Conservation (phyloP, 2,888 invertebrate genomes). For the Merodon equestris region DNA sequence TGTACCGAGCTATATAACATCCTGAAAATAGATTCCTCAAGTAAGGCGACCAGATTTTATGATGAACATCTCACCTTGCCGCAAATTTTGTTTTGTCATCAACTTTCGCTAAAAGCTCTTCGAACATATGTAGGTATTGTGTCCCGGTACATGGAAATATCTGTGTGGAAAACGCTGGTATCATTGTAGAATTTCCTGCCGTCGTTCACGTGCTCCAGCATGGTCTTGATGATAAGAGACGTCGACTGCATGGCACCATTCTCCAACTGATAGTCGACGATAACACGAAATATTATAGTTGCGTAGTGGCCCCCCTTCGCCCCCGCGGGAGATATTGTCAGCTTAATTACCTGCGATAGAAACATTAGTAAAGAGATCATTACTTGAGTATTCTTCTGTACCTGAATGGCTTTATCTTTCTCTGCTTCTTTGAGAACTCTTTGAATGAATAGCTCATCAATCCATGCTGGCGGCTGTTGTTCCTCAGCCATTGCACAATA, state of each 20-base stretch:
- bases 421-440: not conserved
- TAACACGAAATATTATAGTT: slow-evolving; percentile 70
- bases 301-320: slow-evolving; percentile 70
- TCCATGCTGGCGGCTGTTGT: slow-evolving; percentile 69
- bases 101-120: slow-evolving; percentile 42
- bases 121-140: slow-evolving; percentile 67
- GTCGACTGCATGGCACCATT: not conserved
- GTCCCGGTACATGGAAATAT: slow-evolving; percentile 64
- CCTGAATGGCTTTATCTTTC: slow-evolving; percentile 1
- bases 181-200: slow-evolving; percentile 49
- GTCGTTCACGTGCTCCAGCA: slow-evolving; percentile 48
- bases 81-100: slow-evolving; percentile 61
- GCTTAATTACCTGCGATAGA: slow-evolving; percentile 5
- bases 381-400: not conserved
- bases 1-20: slow-evolving; percentile 16
- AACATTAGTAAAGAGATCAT: not conserved
- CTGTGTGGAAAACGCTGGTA: slow-evolving; percentile 59
- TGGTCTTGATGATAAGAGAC: slow-evolving; percentile 64
- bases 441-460: slow-evolving; percentile 65
- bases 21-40: slow-evolving; percentile 5
- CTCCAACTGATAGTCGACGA: slow-evolving; percentile 1
- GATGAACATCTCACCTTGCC: slow-evolving; percentile 55
- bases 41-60: not conserved
- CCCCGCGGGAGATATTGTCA: slow-evolving; percentile 61
- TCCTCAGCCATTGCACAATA: slow-evolving; percentile 67